Conservation (phyloP, 2,888 invertebrate genomes). For the Oscheius sp. region DNA sequence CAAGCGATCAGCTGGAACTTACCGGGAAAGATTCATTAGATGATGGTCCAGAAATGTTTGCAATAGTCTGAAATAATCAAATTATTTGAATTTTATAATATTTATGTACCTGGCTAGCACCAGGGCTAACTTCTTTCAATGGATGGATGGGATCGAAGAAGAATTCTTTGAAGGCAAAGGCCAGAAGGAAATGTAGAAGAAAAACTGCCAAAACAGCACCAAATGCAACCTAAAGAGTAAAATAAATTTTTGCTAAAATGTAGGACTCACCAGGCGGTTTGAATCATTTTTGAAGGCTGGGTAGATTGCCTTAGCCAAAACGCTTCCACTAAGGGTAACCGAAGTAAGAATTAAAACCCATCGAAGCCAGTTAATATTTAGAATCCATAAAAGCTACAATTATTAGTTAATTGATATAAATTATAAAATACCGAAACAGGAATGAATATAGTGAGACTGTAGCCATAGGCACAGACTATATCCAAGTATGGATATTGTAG, state of each 20-base stretch:
- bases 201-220: slow-evolving; percentile 79
- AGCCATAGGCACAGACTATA: slow-evolving; percentile 91
- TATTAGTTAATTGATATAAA: neutral
- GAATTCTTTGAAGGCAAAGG: slow-evolving; percentile 82
- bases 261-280: slow-evolving; percentile 70
- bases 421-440: slow-evolving; percentile 80
- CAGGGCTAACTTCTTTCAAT: neutral
- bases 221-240: slow-evolving; percentile 75
- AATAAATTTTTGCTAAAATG: neutral
- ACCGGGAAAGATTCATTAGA: neutral
- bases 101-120: slow-evolving; percentile 19
- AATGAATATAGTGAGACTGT: slow-evolving; percentile 90
- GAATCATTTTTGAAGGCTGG: slow-evolving; percentile 78
- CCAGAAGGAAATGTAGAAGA: slow-evolving; percentile 82
- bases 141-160: slow-evolving; percentile 61
- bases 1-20: neutral
- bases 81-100: too few species aligned
- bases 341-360: slow-evolving; percentile 86
- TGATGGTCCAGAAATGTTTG: neutral
- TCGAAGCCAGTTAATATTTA: slow-evolving; percentile 81
- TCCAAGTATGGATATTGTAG: slow-evolving; percentile 77
- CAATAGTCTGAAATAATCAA: neutral
- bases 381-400: slow-evolving; percentile 82
- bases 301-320: slow-evolving; percentile 83
- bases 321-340: slow-evolving; percentile 84